Conservation (phyloP, 2,797 vertebrate genomes). For the Sebastes wilsoni region DNA sequence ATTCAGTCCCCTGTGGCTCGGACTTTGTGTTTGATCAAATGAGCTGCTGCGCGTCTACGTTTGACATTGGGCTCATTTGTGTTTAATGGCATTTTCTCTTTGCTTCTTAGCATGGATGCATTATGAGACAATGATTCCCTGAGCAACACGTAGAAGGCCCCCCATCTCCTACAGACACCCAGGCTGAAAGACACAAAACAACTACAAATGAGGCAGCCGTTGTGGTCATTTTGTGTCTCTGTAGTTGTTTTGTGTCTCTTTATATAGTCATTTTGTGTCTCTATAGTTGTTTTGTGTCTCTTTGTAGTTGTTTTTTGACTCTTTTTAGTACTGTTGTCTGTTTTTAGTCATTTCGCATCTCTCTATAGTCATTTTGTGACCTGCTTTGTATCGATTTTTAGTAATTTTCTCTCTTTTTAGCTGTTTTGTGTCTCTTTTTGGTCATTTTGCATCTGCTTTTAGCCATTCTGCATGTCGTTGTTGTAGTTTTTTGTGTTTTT, state of each 20-base stretch:
- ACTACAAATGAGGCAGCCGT: not conserved
- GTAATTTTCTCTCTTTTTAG: not conserved
- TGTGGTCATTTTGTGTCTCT: not conserved
- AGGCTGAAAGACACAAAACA: not conserved
- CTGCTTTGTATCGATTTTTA: not conserved
- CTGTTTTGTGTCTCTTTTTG: not conserved
- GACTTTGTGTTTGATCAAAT: conserved; percentile 67
- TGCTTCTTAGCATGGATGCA: conserved; percentile 18
- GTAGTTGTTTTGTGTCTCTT: not conserved
- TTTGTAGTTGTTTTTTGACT: no score
- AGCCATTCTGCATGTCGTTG: no score
- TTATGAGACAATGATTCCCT: conserved; percentile 23
- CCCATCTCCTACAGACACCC: not conserved
- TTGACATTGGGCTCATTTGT: conserved; percentile 46
- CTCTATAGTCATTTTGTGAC: not conserved
- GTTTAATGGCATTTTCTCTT: conserved; percentile 40
- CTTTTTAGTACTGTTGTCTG: no score
- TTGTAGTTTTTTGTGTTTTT: no score
- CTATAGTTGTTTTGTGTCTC: not conserved
- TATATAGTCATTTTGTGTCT: not conserved
- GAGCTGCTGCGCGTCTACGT: conserved; percentile 25
- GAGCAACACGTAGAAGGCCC: not conserved
- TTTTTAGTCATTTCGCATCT: no score
- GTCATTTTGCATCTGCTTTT: not conserved
- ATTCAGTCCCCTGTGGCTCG: conserved; percentile 43